Evolutionary conservation across 30 jellyfish, hydroid and myxozoan species (phyloP).

Genomic region (Aurelia aurita complex sp. Pacific): DNA sequence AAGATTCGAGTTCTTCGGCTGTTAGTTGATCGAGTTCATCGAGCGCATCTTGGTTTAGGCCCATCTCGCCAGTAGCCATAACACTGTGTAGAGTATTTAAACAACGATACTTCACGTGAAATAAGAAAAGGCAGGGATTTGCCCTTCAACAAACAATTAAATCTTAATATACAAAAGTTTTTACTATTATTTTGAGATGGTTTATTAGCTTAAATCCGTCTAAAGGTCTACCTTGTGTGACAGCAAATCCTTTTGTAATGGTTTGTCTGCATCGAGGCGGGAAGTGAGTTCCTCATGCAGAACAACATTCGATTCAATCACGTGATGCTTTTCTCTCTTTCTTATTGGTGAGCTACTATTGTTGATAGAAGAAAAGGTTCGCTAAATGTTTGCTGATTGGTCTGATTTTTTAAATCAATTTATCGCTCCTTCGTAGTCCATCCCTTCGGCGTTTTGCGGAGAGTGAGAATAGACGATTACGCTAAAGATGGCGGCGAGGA

Average conservation of each 20-base stretch:
- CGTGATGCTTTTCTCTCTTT: not conserved
- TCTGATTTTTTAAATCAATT: too few species aligned
- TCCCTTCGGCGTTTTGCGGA: too few species aligned
- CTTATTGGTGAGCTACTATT: not conserved
- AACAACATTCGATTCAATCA: not conserved
- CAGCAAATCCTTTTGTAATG: conserved; percentile 31
- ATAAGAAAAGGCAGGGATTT: conserved; percentile 19
- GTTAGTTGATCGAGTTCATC: conserved; percentile 62
- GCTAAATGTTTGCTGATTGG: too few species aligned
- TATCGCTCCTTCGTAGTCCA: too few species aligned
- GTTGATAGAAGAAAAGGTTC: too few species aligned
- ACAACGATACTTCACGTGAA: conserved; percentile 25
- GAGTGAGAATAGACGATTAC: too few species aligned
- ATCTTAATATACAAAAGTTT: conserved; percentile 29
- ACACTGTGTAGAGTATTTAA: not conserved
- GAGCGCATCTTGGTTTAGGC: conserved; percentile 50
- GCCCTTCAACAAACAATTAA: conserved; percentile 24
- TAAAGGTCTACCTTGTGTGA: not conserved
- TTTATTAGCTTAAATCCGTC: conserved; percentile 30
- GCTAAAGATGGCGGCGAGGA: too few species aligned
- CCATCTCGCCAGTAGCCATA: conserved; percentile 50
- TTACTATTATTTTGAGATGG: conserved; percentile 1
- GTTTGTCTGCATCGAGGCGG: conserved; percentile 26
- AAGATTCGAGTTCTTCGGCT: conserved; percentile 73
- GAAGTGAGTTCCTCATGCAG: conserved; percentile 45